These are phyloP conservation scores for Dynastes maya DNA, from an alignment of 2,888 invertebrate genomes.

Conservation along the genomic window DNA sequence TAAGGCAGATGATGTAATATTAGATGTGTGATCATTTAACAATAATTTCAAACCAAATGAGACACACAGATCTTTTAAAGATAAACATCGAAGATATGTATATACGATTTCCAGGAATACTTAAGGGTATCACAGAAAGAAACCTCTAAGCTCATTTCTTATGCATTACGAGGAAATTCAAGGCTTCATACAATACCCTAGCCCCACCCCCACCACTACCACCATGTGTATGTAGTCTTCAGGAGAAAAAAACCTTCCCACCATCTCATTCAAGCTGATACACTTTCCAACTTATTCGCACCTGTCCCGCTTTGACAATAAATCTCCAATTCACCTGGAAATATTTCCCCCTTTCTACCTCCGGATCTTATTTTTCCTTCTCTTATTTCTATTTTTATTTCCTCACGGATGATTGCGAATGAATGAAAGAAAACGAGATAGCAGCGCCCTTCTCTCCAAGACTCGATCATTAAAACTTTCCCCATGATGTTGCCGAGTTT, in stretches of 20 bases:
- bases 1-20: no score
- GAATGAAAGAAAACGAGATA: no score
- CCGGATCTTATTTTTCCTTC: neutral
- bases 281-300: neutral
- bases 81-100: no score
- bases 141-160: neutral
- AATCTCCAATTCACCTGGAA: conserved; percentile 12
- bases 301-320: conserved; percentile 4
- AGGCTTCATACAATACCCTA: neutral
- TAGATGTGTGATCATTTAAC: no score
- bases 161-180: neutral
- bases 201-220: neutral
- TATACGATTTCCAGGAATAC: no score
- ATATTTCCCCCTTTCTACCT: neutral
- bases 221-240: neutral
- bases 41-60: no score
- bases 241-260: neutral
- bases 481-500: conserved; percentile 2
- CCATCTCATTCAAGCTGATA: neutral
- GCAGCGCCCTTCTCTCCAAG: no score
- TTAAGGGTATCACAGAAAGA: no score
- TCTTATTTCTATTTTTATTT: no score
- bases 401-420: no score
- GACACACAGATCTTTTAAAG: no score
- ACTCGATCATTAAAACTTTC: conserved; percentile 26